A percentile compares a stretch with the other conserved stretches of the same genome.
These are phyloP conservation scores for Drosophila lacteicornis DNA, from an alignment of 1,140 invertebrate species.

Conservation along the genomic window DNA sequence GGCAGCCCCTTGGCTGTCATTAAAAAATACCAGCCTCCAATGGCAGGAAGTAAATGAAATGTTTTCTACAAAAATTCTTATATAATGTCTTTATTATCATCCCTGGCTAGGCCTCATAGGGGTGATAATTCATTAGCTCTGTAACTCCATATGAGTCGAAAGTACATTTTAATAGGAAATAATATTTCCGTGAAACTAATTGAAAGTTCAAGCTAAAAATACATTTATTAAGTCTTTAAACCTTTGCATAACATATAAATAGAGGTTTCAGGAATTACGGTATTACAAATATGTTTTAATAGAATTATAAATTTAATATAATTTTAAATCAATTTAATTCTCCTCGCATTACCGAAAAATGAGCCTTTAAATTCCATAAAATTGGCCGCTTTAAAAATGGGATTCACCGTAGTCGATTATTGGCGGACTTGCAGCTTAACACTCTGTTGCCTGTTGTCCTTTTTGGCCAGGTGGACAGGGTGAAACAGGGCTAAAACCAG, in stretches of 20 bases:
- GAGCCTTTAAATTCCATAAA: conserved; percentile 20
- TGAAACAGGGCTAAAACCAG: background rate
- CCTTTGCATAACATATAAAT: too few relatives aligned
- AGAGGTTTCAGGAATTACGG: too few relatives aligned
- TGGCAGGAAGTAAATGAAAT: conserved; percentile 49
- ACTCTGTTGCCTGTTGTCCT: conserved; percentile 36
- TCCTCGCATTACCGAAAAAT: background rate
- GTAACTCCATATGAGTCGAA: background rate
- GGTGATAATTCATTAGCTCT: conserved; percentile 6
- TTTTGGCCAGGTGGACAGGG: conserved; percentile 28
- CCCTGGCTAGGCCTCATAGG: background rate
- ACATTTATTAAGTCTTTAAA: too few relatives aligned
- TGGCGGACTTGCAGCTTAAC: conserved; percentile 27
- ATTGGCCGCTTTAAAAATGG: conserved; percentile 13
- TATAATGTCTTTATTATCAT: conserved; percentile 70
- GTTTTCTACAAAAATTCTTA: conserved; percentile 63
- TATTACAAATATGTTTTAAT: too few relatives aligned
- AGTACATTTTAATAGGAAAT: background rate
- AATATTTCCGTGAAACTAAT: background rate
- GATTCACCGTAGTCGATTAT: conserved; percentile 23
- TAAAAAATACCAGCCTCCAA: conserved; percentile 65
- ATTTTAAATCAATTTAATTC: background rate
- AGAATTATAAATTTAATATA: too few relatives aligned
- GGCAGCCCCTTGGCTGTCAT: conserved; percentile 46
- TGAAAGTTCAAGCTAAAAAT: background rate